A percentile compares a stretch with the other conserved stretches of the same genome.
Evolutionary conservation across 1,140 invertebrate species (phyloP).

Genomic region (Brevipalpus yothersi): DNA sequence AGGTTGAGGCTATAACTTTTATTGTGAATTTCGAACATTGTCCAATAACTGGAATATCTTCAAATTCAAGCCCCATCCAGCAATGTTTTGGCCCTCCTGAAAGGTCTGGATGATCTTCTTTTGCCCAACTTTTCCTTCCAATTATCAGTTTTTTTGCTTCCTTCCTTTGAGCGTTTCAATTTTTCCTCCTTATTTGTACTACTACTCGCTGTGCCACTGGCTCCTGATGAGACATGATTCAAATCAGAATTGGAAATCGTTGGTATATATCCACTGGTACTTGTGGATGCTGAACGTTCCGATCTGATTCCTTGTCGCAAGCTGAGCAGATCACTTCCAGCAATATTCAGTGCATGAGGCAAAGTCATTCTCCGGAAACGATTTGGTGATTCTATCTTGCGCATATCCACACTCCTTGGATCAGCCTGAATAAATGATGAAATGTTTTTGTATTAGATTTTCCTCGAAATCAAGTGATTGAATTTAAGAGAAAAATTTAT

Average conservation of each 20-base stretch:
- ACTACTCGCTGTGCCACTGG: neutral
- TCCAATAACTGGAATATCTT: too few species aligned
- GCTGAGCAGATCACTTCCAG: slow-evolving; percentile 6
- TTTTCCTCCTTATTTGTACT: neutral
- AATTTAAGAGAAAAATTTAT: too few species aligned
- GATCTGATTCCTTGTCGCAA: slow-evolving; percentile 2
- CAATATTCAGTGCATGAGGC: slow-evolving; percentile 7
- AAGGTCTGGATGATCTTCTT: slow-evolving; percentile 7
- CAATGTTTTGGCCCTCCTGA: slow-evolving; percentile 8
- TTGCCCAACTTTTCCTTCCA: slow-evolving; percentile 1
- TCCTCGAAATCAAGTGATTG: neutral
- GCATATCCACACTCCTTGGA: slow-evolving; percentile 13
- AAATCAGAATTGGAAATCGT: neutral
- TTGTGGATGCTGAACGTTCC: slow-evolving; percentile 5
- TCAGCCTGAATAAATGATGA: slow-evolving; percentile 9
- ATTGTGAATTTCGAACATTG: too few species aligned
- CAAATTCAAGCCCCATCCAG: slow-evolving; percentile 5
- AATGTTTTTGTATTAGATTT: neutral
- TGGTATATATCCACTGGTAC: neutral
- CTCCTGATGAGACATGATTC: neutral
- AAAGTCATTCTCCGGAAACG: slow-evolving; percentile 13
- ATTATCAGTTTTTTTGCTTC: slow-evolving; percentile 1
- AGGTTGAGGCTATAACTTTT: too few species aligned
- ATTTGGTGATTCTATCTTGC: slow-evolving; percentile 14
- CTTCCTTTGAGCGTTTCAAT: slow-evolving; percentile 3